These are phyloP conservation scores for Dicerorhinus sumatrensis DNA, from an alignment of 2,113 vertebrate species.

Conservation along the genomic window DNA sequence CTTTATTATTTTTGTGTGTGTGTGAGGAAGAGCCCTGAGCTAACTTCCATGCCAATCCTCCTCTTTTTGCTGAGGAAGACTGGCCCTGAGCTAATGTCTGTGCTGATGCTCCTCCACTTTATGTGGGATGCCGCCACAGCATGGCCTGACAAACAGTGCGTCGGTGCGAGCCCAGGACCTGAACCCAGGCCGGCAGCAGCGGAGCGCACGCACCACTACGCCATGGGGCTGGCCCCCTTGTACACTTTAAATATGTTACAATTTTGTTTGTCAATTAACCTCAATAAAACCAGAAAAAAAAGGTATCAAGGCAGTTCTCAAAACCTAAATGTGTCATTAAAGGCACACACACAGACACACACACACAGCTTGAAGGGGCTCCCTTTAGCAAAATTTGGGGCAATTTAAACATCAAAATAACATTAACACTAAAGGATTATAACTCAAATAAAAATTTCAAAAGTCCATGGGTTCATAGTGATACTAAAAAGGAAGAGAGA, in stretches of 20 bases:
- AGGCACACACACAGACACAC: not conserved
- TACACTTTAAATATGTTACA: not conserved
- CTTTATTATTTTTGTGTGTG: not conserved
- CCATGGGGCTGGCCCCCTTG: not conserved
- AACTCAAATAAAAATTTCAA: not conserved
- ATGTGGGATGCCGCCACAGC: too few species aligned
- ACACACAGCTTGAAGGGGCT: not conserved
- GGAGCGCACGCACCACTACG: too few species aligned
- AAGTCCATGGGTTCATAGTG: not conserved
- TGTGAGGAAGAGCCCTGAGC: too few species aligned
- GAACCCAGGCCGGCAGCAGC: too few species aligned
- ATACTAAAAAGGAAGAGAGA: not conserved
- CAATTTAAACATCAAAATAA: slow-evolving; percentile 2
- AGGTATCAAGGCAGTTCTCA: not conserved
- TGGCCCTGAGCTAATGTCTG: too few species aligned
- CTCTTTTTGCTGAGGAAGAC: too few species aligned
- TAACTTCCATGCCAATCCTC: too few species aligned
- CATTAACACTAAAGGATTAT: not conserved
- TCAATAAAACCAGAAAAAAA: not conserved
- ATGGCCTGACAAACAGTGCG: too few species aligned
- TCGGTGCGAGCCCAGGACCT: too few species aligned
- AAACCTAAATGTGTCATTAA: not conserved
- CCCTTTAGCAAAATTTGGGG: not conserved
- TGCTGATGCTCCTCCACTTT: too few species aligned
- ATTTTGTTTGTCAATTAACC: not conserved